Conservation (phyloP, 2,888 invertebrate species). For the Apamea crenata region DNA sequence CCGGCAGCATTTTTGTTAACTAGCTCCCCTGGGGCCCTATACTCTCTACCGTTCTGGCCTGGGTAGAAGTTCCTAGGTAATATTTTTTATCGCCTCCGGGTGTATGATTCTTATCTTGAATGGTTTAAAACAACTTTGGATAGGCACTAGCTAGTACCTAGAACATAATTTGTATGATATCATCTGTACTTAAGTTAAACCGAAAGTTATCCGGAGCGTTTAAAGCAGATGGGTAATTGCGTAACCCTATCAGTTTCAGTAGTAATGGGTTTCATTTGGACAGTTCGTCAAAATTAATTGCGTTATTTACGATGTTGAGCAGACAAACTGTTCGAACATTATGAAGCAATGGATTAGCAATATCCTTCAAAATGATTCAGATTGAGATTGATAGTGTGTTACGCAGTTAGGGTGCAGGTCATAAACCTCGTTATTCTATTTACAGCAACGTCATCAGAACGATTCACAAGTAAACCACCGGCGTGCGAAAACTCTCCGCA, state of each 20-base stretch:
- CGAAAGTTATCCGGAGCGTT: neutral
- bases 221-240: neutral
- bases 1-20: slow-evolving; percentile 12
- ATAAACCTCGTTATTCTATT: slow-evolving; percentile 46
- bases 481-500: slow-evolving; percentile 96
- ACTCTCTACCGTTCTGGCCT: neutral
- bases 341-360: no score
- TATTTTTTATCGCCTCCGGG: no score
- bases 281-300: no score
- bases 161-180: neutral
- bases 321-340: no score
- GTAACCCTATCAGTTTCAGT: no score
- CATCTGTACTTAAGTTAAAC: no score
- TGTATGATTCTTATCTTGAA: neutral
- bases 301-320: no score
- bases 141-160: neutral
- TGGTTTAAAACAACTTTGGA: neutral
- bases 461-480: slow-evolving; percentile 99
- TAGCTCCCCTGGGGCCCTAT: neutral
- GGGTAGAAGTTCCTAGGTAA: neutral
- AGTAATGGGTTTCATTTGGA: no score
- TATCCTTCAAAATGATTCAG: no score
- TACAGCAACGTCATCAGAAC: slow-evolving; percentile 99
- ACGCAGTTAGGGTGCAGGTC: neutral
- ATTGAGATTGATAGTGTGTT: no score